phyloP scores from a whole-genome alignment of 2,888 invertebrate genomes.

The Agrotis clavis region DNA sequence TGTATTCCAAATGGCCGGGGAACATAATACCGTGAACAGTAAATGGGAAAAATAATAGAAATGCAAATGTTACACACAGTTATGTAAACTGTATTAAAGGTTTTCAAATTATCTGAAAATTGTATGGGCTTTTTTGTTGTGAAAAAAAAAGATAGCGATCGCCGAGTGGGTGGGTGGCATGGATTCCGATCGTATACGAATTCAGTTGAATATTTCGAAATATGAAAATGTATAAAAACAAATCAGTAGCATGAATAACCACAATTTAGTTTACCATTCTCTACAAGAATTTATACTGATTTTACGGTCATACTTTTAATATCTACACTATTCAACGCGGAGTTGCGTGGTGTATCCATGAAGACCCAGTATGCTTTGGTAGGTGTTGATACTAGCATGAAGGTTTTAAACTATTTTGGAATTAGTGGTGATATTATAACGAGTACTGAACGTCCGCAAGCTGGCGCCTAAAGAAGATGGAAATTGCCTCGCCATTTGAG shows the following conservation, averaged over 20 bases:
- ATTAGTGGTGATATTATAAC: too few relatives aligned
- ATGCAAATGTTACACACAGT: conserved; percentile 51
- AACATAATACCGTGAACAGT: conserved; percentile 30
- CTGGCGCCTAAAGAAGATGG: too few relatives aligned
- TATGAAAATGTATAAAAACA: not conserved
- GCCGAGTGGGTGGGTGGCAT: not conserved
- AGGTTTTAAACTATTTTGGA: too few relatives aligned
- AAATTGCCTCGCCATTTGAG: too few relatives aligned
- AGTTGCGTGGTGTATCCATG: not conserved
- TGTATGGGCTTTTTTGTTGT: conserved; percentile 9
- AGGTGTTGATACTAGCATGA: not conserved
- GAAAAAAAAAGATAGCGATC: not conserved
- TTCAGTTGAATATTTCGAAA: not conserved
- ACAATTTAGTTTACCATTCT: too few relatives aligned
- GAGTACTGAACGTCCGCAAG: too few relatives aligned
- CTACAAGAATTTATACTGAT: too few relatives aligned
- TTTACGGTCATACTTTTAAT: too few relatives aligned
- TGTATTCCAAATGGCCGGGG: conserved; percentile 33
- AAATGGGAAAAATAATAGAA: conserved; percentile 56
- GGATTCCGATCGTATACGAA: not conserved
- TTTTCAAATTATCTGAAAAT: conserved; percentile 38
- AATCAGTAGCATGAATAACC: too few relatives aligned
- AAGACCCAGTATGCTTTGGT: not conserved
- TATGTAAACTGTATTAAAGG: conserved; percentile 40
- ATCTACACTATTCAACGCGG: not conserved